These are phyloP conservation scores for Theocolax elegans DNA, from an alignment of 1,140 invertebrate genomes.

Conservation along the genomic window DNA sequence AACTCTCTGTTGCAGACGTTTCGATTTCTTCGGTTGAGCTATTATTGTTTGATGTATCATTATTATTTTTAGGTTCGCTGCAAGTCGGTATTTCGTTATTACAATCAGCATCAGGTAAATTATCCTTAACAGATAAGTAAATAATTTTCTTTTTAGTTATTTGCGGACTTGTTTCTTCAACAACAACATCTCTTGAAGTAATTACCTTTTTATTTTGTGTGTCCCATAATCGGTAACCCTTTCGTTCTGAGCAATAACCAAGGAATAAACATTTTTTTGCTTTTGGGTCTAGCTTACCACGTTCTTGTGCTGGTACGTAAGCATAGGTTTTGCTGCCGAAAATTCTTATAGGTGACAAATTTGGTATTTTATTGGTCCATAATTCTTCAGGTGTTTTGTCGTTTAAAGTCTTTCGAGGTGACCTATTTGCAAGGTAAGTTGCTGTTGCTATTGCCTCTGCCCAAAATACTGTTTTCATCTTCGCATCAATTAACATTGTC, in stretches of 20 bases:
- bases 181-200: slow-evolving; percentile 50
- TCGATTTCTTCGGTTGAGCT: neutral
- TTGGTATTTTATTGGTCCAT: slow-evolving; percentile 62
- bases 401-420: no score
- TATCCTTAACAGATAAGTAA: neutral
- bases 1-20: neutral
- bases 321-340: no score
- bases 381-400: slow-evolving; percentile 59
- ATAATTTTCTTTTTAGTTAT: neutral
- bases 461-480: no score
- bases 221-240: slow-evolving; percentile 56
- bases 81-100: no score
- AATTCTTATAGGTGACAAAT: no score
- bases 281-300: slow-evolving; percentile 60
- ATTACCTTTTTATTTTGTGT: slow-evolving; percentile 43
- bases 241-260: slow-evolving; percentile 55
- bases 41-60: neutral
- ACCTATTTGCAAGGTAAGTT: no score
- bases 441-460: no score
- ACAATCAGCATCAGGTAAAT: neutral
- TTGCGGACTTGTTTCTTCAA: neutral
- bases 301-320: slow-evolving; percentile 55
- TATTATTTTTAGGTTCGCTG: slow-evolving; percentile 34
- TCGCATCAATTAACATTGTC: no score
- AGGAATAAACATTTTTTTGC: slow-evolving; percentile 53